A percentile compares a stretch with the other conserved stretches of the same genome.
These are phyloP conservation scores for Sylvia atricapilla DNA, from an alignment of 2,113 vertebrate genomes.

Conservation along the genomic window DNA sequence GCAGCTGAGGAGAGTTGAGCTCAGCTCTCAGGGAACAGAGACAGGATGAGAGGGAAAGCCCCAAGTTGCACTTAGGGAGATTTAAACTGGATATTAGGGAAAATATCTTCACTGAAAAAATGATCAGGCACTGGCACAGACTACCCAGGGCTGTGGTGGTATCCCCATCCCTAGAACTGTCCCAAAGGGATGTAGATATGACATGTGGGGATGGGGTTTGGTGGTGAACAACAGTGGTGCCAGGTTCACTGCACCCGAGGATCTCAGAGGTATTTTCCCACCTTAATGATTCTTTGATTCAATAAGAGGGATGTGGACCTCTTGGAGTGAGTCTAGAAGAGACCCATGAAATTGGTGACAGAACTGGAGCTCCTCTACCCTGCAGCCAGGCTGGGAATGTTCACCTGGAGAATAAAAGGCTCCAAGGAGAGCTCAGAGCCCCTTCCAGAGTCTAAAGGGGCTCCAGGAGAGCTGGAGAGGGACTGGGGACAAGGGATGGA, in stretches of 20 bases:
- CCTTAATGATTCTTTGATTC: background rate
- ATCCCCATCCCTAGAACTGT: background rate
- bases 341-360: rapidly evolving
- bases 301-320: background rate
- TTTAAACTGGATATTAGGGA: background rate
- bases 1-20: rapidly evolving
- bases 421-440: background rate
- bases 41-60: rapidly evolving
- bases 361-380: background rate
- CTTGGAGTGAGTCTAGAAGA: background rate
- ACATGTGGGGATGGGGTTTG: background rate
- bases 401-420: background rate
- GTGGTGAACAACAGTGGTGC: background rate
- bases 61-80: rapidly evolving
- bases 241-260: background rate
- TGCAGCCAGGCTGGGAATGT: background rate
- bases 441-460: rapidly evolving
- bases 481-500: too few species aligned
- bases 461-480: background rate
- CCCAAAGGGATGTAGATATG: background rate
- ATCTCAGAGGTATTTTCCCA: background rate
- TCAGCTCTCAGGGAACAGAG: background rate
- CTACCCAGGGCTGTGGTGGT: background rate
- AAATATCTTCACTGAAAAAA: background rate
- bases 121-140: background rate